Percentiles rank a stretch among this genome's conserved stretches.
Evolutionary conservation across 2,113 vertebrate species (phyloP).

Genomic region (Lepus timidus): DNA sequence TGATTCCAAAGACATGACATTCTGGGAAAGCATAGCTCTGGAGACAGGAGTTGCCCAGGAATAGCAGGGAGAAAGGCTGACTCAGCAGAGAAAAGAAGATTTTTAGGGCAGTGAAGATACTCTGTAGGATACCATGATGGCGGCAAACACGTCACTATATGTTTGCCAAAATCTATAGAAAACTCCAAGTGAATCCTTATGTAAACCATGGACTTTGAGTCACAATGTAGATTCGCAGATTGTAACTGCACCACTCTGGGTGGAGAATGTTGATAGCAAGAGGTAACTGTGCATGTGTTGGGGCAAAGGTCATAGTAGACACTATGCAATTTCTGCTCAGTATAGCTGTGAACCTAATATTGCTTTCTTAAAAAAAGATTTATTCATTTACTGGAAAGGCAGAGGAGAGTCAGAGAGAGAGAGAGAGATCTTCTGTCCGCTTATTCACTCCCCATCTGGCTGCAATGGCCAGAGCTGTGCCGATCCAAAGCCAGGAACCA

Average conservation of each 20-base stretch:
- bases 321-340: slow-evolving; percentile 6
- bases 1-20: not conserved
- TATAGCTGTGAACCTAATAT: not conserved
- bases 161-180: not conserved
- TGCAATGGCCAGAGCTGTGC: too few relatives aligned
- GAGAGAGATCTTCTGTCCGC: too few relatives aligned
- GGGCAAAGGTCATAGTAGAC: not conserved
- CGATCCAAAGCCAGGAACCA: too few relatives aligned
- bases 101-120: not conserved
- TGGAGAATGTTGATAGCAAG: accelerated
- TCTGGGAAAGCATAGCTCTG: not conserved
- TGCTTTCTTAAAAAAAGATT: too few relatives aligned
- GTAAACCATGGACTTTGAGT: not conserved
- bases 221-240: not conserved
- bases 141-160: not conserved
- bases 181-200: not conserved
- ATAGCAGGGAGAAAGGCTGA: not conserved
- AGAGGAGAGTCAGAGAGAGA: too few relatives aligned
- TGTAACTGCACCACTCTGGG: not conserved
- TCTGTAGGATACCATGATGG: not conserved
- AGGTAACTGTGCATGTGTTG: too few relatives aligned
- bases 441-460: too few relatives aligned
- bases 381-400: too few relatives aligned
- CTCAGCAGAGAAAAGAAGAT: not conserved
- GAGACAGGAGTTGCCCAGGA: not conserved